Percentiles rank a stretch among this genome's conserved stretches.
phyloP scores from a whole-genome alignment of 1,140 invertebrate genomes.

The Rhizoglyphus robini region DNA sequence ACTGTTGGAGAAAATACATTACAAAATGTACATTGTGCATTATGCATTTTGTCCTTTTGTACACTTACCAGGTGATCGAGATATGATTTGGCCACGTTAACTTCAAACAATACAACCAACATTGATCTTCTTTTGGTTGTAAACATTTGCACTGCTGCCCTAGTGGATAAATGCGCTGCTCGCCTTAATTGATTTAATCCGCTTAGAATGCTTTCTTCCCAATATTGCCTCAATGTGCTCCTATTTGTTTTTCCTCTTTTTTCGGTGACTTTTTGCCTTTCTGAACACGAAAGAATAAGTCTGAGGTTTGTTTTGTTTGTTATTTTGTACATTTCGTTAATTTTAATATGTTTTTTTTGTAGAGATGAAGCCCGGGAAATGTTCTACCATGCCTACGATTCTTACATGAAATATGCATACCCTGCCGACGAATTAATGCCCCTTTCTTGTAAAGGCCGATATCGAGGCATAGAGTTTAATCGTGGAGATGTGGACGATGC shows the following conservation, averaged over 20 bases:
- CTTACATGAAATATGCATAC: slow-evolving; percentile 94
- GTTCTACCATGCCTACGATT: slow-evolving; percentile 90
- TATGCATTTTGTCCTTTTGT: too few species aligned
- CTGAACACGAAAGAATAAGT: neutral
- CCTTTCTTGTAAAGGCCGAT: slow-evolving; percentile 80
- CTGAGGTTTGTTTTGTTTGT: neutral
- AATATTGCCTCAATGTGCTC: neutral
- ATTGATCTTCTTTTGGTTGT: too few species aligned
- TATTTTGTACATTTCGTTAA: neutral
- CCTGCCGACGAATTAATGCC: slow-evolving; percentile 98
- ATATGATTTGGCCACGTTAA: too few species aligned
- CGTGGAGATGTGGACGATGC: slow-evolving; percentile 91
- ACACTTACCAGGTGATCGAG: too few species aligned
- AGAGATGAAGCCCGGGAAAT: slow-evolving; percentile 64
- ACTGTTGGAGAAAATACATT: too few species aligned
- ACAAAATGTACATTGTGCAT: too few species aligned
- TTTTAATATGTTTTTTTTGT: slow-evolving; percentile 15
- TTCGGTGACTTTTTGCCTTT: neutral
- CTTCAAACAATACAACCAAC: too few species aligned
- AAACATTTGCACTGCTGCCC: too few species aligned
- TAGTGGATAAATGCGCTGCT: too few species aligned
- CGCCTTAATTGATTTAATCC: too few species aligned
- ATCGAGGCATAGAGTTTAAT: slow-evolving; percentile 55
- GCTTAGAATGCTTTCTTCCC: neutral
- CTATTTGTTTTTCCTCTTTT: neutral